Conservation (phyloP, 2,113 vertebrate genomes). For the Pangasianodon gigas region DNA sequence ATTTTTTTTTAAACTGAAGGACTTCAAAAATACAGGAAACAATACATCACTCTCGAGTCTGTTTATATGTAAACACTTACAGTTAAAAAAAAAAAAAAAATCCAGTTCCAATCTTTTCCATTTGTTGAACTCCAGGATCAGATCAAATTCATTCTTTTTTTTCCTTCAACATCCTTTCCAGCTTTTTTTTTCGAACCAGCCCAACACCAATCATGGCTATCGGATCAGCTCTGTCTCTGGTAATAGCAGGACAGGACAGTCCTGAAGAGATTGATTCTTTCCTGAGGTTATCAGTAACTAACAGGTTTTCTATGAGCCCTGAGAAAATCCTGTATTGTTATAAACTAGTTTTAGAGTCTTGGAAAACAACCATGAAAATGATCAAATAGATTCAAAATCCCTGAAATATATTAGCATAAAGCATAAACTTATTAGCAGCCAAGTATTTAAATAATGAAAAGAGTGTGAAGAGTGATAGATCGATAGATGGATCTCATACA, state of each 20-base stretch:
- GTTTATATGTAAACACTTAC: neutral
- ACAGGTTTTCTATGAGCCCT: neutral
- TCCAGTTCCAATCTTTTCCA: neutral
- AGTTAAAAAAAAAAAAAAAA: neutral
- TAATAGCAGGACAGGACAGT: neutral
- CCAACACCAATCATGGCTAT: neutral
- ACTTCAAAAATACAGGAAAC: neutral
- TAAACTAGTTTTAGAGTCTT: neutral
- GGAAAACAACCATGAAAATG: neutral
- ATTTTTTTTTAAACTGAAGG: neutral
- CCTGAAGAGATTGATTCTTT: neutral
- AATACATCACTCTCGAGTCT: neutral
- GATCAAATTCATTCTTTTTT: neutral
- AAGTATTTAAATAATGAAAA: neutral
- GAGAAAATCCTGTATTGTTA: neutral
- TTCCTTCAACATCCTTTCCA: neutral
- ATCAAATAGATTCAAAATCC: neutral
- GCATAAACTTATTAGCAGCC: neutral
- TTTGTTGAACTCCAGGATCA: neutral
- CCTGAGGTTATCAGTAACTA: neutral
- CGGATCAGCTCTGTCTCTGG: neutral
- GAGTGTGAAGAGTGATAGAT: neutral
- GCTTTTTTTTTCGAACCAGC: neutral
- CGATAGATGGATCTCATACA: neutral
- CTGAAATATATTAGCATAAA: neutral